Evolutionary conservation across 23 tunicate species (phyloP).

Genomic region (Aplidium turbinatum): DNA sequence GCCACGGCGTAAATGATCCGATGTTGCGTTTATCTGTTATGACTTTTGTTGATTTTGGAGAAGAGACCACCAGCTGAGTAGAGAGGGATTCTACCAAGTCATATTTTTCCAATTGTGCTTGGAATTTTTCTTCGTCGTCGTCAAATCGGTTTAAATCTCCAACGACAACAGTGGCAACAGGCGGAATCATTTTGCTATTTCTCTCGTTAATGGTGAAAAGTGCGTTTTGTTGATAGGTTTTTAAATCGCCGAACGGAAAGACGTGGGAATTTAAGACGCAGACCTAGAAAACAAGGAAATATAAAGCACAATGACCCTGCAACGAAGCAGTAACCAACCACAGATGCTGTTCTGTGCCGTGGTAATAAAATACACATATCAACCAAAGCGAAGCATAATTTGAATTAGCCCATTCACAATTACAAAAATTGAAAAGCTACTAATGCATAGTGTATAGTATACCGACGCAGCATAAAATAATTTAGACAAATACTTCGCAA

Average conservation of each 20-base stretch:
- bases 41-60: neutral
- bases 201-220: conserved; percentile 32
- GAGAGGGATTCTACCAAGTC: conserved; percentile 24
- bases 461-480: too few species aligned
- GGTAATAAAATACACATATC: too few species aligned
- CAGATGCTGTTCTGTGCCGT: too few species aligned
- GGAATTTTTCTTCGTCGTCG: conserved; percentile 39
- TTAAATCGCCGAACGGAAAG: conserved; percentile 52
- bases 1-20: conserved; percentile 67
- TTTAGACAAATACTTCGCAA: too few species aligned
- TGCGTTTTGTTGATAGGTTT: conserved; percentile 41
- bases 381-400: too few species aligned
- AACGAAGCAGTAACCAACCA: too few species aligned
- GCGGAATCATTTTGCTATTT: conserved; percentile 16
- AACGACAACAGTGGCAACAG: conserved; percentile 34
- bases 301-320: neutral
- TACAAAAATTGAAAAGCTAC: too few species aligned
- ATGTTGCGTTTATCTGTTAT: conserved; percentile 8
- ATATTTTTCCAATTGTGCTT: conserved; percentile 9
- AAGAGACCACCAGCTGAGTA: conserved; percentile 9
- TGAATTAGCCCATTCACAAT: too few species aligned
- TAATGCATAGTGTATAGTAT: too few species aligned
- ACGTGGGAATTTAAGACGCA: conserved; percentile 50
- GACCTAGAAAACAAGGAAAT: conserved; percentile 32
- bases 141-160: conserved; percentile 59